Percentiles rank a stretch among this genome's conserved stretches.
phyloP scores from a whole-genome alignment of 2,797 vertebrate genomes.

The Clangula hyemalis region DNA sequence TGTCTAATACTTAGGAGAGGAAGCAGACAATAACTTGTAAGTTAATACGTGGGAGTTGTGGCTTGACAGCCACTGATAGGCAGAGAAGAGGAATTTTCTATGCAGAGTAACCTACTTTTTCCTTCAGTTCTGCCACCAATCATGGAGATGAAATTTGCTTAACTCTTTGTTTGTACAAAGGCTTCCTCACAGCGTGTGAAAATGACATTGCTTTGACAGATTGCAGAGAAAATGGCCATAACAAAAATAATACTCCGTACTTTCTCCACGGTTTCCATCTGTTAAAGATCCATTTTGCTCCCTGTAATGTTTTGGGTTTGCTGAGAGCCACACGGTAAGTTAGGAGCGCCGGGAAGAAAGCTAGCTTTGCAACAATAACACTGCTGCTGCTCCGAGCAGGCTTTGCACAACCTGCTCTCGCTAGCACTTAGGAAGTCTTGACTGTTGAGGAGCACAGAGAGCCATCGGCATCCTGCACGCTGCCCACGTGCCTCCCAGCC shows the following conservation, averaged over 20 bases:
- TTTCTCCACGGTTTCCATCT: not conserved
- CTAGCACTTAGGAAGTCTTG: not conserved
- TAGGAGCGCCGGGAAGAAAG: not conserved
- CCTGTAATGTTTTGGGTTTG: not conserved
- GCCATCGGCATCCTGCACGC: not conserved
- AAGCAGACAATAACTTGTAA: not conserved
- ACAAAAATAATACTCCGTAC: not conserved
- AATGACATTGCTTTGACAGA: not conserved
- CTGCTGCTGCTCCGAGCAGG: not conserved
- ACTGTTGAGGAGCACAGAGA: not conserved
- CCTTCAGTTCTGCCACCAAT: not conserved
- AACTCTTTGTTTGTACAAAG: conserved; percentile 55
- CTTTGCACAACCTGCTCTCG: not conserved
- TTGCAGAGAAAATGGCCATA: not conserved
- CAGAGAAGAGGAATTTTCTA: not conserved
- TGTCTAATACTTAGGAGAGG: not conserved
- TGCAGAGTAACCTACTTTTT: conserved; percentile 47
- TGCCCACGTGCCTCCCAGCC: not conserved
- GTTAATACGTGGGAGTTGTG: not conserved
- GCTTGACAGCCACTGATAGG: not conserved
- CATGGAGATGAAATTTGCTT: conserved; percentile 19
- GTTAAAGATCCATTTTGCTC: not conserved
- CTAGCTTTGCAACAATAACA: not conserved
- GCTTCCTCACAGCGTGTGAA: not conserved
- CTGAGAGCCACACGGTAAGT: not conserved